Evolutionary conservation across 2,888 invertebrate species (phyloP), one percentile per base, ranked within the genome.

Genomic region (Nomada fucata): DNA sequence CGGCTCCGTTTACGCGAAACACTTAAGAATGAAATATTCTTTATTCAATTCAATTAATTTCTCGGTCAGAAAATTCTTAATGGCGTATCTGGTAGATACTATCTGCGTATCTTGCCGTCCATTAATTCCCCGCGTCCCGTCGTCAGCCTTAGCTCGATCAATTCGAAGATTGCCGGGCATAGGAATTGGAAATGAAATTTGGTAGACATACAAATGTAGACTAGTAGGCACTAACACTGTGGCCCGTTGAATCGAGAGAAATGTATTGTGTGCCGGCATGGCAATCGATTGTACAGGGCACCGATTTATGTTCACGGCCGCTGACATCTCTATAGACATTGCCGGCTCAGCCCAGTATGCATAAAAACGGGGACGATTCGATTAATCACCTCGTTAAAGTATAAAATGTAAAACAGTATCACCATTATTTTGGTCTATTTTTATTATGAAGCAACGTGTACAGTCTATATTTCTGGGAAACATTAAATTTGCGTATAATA

Each of bases 121-220:
- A 67, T 5, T 36, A 69, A 63, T 47, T 65, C 60, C 65, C 57
- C 63, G 50, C 44, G 53, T 53, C 47, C 55, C 76, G 55, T 52
- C 26, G 50, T 55, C 60, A 20, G 42, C 60, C 70, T 77, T 75
- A 65, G 60, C 53, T 53, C 83, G 83, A 87, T 88, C 91, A 89
- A 91, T 91, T 91, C 79, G 79, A 82, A 89, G 91, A 90, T 90
- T 91, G 89, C 83, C 83, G 84, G 75, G 84, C 69, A 91, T 91
- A 88, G 88, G 91, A 91, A 91, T 91, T 91, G 91, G 89, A 90
- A 91, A 91, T 90, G 90, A 91, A 91, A 91, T 91, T 90, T 89
- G 84, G 87, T 89, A 87, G 86, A 90, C 85, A 84, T 87, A 87
- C 84, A 86, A 88, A 88, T 80, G 77, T 78, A 55, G 65, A 65